Base-by-base conservation (phyloP, 2,113 vertebrate genomes). In the Dipodomys merriami region DNA sequence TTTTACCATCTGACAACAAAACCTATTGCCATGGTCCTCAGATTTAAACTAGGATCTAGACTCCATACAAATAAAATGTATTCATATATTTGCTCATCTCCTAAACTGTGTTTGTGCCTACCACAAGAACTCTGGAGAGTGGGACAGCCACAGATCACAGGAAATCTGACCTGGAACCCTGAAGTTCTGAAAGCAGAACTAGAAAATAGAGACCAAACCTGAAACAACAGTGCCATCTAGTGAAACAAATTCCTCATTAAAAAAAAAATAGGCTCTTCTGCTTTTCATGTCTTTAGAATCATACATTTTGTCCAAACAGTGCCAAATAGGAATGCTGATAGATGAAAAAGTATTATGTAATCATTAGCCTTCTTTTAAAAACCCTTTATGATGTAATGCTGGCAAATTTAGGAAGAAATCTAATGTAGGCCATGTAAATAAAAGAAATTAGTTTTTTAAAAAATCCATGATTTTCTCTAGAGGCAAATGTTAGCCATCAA, bases 171-270 rank as follows among this genome's bases (percentile, higher is more conserved):
- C 53, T 65, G 49, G 67, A 20, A 82, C 68, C 53, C 69, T 49
- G 67, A 20, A 82, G 29, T n/a, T 89, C 88, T 83, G 64, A 79
- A 62, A 0, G 0, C 9, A 1, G 5, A 22, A 39, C 11, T 5
- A 49, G 46, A 76, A 91, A 65, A 69, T 8, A 57, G 12, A 57
- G 84, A 83, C 46, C 57, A 93, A 90, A 30, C 25, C 80, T 88
- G 82, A 83, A 83, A 69, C 96, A 88, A 95, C 91, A 97, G 82
- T 91, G 96, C 97, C 98, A 97, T 95, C 98, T 97, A 95, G 96
- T 96, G 97, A 96, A 19, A 7, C 4, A 29, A 72, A 39, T 88
- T 65, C 39, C 87, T 90, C 27, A 35, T 18, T 33, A 33, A 71
- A 30, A 39, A 39, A 39, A 16, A 15, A 22, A 72, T 4, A 5